Conservation (phyloP, 2,888 invertebrate species). For the Acrobasis consociella region DNA sequence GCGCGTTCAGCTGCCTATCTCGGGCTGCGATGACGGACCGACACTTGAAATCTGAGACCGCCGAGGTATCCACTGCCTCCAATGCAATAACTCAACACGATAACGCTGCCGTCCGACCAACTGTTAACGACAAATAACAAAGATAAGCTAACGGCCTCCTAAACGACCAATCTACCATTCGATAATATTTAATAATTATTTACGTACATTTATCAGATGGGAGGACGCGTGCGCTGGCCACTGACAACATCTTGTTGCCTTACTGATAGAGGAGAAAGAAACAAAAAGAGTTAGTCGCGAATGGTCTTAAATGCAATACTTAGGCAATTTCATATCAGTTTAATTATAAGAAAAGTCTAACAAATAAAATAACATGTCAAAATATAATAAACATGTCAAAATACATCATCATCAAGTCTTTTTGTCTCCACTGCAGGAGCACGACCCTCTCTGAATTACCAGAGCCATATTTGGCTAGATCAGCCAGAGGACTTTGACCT, state of each 20-base stretch:
- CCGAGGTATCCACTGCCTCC: slow-evolving; percentile 50
- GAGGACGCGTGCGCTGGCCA: slow-evolving; percentile 60
- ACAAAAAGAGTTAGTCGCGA: too few species aligned
- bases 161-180: slow-evolving; percentile 75
- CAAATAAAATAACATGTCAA: too few species aligned
- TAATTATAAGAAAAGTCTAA: too few species aligned
- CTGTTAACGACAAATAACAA: slow-evolving; percentile 78
- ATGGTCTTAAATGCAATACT: too few species aligned
- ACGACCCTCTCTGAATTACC: too few species aligned
- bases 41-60: slow-evolving; percentile 65
- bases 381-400: too few species aligned
- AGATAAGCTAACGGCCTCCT: slow-evolving; percentile 77
- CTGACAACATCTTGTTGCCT: slow-evolving; percentile 54
- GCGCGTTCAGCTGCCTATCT: slow-evolving; percentile 56
- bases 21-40: slow-evolving; percentile 48
- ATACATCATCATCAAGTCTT: too few species aligned
- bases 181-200: slow-evolving; percentile 82
- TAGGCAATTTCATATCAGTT: too few species aligned
- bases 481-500: too few species aligned
- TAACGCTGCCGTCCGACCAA: slow-evolving; percentile 66
- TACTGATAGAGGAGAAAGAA: too few species aligned
- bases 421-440: too few species aligned
- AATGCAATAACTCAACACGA: slow-evolving; percentile 75
- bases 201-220: slow-evolving; percentile 77
- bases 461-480: too few species aligned